phyloP scores from a whole-genome alignment of 2,888 invertebrate species.

The Endomychus coccineus region DNA sequence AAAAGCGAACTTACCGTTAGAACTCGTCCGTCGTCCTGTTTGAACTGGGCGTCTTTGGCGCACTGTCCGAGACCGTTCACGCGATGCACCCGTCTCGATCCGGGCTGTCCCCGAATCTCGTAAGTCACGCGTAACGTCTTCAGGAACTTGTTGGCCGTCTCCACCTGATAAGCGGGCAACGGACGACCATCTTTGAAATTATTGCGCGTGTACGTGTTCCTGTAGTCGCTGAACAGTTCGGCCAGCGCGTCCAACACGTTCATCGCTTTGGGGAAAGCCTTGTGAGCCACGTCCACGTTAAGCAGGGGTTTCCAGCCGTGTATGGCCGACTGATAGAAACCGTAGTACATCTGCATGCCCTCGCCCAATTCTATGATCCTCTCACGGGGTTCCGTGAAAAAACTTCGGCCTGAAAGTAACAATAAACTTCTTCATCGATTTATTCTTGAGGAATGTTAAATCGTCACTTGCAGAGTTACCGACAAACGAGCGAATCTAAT shows the following conservation, averaged over 20 bases:
- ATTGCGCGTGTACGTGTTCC: slow-evolving; percentile 3
- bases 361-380: slow-evolving; percentile 57
- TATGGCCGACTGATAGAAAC: slow-evolving; percentile 87
- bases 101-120: slow-evolving; percentile 42
- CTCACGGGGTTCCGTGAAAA: slow-evolving; percentile 26
- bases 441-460: too few relatives aligned
- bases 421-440: too few relatives aligned
- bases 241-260: slow-evolving; percentile 44
- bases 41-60: slow-evolving; percentile 41
- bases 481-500: too few relatives aligned
- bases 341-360: slow-evolving; percentile 87
- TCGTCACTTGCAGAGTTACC: too few relatives aligned
- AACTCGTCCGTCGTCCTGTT: slow-evolving; percentile 21
- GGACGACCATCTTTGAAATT: slow-evolving; percentile 3
- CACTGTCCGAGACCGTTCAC: slow-evolving; percentile 42
- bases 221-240: slow-evolving; percentile 20
- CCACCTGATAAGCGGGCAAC: slow-evolving; percentile 21
- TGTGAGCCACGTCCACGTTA: slow-evolving; percentile 85
- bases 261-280: slow-evolving; percentile 62
- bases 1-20: too few relatives aligned
- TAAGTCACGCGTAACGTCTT: slow-evolving; percentile 42
- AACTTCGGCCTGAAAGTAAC: slow-evolving; percentile 25
- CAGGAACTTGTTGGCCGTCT: slow-evolving; percentile 22
- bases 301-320: slow-evolving; percentile 82
- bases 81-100: slow-evolving; percentile 41